Conservation (phyloP, 2,113 vertebrate genomes). For the Rhipidura dahli region DNA sequence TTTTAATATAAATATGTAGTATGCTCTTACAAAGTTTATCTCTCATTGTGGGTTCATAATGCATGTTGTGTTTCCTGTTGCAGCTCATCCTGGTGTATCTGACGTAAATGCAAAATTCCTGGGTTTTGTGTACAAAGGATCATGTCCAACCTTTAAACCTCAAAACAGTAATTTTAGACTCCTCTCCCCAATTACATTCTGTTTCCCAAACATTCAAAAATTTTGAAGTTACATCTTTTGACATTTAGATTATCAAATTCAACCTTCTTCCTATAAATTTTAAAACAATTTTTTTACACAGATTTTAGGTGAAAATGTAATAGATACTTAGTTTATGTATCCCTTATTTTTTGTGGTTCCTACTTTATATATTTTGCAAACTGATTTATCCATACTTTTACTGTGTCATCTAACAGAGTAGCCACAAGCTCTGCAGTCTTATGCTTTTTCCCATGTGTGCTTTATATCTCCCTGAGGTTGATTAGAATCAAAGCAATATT, state of each 20-base stretch:
- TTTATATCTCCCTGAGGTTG: not conserved
- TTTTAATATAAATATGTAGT: not conserved
- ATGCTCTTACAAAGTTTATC: not conserved
- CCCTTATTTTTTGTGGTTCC: not conserved
- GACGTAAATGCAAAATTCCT: not conserved
- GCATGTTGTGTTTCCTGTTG: not conserved
- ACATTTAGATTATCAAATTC: not conserved
- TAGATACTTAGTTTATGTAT: not conserved
- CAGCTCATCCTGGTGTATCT: not conserved
- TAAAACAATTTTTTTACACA: not conserved
- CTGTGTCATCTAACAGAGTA: not conserved
- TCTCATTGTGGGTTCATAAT: not conserved
- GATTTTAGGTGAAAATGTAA: not conserved
- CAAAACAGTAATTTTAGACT: not conserved
- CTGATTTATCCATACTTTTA: not conserved
- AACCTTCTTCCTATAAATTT: not conserved
- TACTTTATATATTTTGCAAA: not conserved
- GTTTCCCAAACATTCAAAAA: not conserved
- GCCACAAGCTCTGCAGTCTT: not conserved
- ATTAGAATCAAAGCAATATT: not conserved
- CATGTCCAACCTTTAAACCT: rapidly evolving
- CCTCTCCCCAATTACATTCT: not conserved
- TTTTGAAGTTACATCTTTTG: not conserved
- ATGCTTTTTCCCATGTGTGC: not conserved
- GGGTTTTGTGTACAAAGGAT: not conserved